Conservation (phyloP, 23 tunicate species). For the Clavelina lepadiformis region DNA sequence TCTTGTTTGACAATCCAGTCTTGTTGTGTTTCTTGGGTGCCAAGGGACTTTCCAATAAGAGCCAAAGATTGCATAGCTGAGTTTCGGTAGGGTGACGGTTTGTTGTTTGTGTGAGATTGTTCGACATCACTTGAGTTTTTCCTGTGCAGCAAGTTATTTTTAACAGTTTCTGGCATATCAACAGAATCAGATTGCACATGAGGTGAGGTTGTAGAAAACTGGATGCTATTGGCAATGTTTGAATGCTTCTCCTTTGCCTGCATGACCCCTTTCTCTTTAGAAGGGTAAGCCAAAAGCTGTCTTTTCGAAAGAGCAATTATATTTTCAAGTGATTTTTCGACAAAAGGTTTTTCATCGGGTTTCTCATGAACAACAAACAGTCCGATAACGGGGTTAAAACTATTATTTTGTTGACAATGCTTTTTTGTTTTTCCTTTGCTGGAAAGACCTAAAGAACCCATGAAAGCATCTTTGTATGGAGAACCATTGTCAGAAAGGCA, state of each 20-base stretch:
- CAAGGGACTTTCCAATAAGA: slow-evolving; percentile 55
- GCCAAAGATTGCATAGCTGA: slow-evolving; percentile 89
- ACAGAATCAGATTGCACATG: too few species aligned
- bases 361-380: slow-evolving; percentile 3
- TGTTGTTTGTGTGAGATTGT: too few species aligned
- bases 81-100: slow-evolving; percentile 63
- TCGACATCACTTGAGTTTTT: background rate
- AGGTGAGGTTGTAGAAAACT: too few species aligned
- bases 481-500: background rate
- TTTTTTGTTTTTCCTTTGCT: background rate
- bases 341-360: too few species aligned
- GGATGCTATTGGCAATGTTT: too few species aligned
- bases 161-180: too few species aligned
- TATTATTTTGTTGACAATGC: background rate
- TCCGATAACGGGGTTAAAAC: slow-evolving; percentile 15
- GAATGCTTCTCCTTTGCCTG: too few species aligned
- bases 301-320: too few species aligned
- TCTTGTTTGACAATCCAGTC: background rate
- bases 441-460: slow-evolving; percentile 6
- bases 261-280: too few species aligned
- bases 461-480: background rate
- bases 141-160: background rate
- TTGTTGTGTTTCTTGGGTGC: background rate
- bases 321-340: too few species aligned
- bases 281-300: too few species aligned